A percentile compares a stretch with the other conserved stretches of the same genome.
These are phyloP conservation scores for Eudemis profundana DNA, from an alignment of 2,888 invertebrate genomes.

Conservation along the genomic window DNA sequence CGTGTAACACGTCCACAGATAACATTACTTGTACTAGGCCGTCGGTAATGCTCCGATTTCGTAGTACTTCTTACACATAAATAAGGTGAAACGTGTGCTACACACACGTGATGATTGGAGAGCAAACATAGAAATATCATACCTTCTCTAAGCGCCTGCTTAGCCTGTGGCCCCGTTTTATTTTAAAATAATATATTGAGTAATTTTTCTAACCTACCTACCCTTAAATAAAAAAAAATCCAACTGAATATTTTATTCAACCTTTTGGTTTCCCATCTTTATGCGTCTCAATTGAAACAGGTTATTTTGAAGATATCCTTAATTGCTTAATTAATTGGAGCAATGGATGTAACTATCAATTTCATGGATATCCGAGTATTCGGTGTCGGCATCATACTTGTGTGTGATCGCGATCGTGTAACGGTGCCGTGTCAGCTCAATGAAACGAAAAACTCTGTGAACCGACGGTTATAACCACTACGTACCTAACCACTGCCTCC, in stretches of 20 bases:
- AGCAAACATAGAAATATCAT: conserved; percentile 56
- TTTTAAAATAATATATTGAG: too few species aligned
- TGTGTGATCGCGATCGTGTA: conserved; percentile 63
- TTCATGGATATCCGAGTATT: conserved; percentile 16
- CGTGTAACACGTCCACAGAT: conserved; percentile 79
- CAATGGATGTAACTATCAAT: conserved; percentile 10
- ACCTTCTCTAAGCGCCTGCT: conserved; percentile 24
- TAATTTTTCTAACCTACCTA: too few species aligned
- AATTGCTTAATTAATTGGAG: conserved; percentile 13
- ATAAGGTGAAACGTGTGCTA: conserved; percentile 54
- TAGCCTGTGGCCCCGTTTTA: conserved; percentile 1
- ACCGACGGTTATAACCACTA: conserved; percentile 62
- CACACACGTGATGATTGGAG: conserved; percentile 59
- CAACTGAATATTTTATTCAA: too few species aligned
- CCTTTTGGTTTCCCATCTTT: too few species aligned
- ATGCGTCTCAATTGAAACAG: too few species aligned
- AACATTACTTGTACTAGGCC: conserved; percentile 71
- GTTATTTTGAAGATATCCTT: neutral
- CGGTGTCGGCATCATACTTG: conserved; percentile 52
- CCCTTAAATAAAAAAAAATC: too few species aligned
- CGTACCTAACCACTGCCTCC: conserved; percentile 47
- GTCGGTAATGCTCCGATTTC: conserved; percentile 74
- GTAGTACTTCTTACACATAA: conserved; percentile 64
- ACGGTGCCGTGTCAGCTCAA: conserved; percentile 68
- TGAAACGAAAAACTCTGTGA: conserved; percentile 63